Conservation (phyloP, 2,888 invertebrate genomes). For the Heliconius erato region DNA sequence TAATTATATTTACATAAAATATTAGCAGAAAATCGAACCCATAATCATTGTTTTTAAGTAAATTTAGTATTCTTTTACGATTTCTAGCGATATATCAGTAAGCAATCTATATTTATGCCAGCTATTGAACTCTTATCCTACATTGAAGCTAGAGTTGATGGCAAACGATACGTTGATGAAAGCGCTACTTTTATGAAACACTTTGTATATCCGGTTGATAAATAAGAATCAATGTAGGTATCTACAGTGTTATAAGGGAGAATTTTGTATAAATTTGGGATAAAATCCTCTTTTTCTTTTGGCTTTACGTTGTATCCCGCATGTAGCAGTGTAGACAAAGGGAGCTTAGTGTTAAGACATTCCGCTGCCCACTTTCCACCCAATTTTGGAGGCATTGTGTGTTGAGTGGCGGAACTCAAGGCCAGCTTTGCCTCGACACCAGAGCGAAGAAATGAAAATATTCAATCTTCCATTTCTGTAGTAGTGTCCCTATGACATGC, state of each 20-base stretch:
- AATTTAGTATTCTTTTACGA: neutral
- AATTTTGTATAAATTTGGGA: neutral
- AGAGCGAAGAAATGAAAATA: too few species aligned
- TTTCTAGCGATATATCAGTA: conserved; percentile 29
- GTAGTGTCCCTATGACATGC: too few species aligned
- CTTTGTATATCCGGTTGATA: conserved; percentile 17
- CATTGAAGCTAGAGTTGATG: conserved; percentile 28
- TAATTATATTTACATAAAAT: neutral
- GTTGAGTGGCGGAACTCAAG: too few species aligned
- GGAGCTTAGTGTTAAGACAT: too few species aligned
- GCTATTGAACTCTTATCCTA: conserved; percentile 22
- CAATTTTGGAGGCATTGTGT: too few species aligned
- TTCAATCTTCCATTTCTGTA: too few species aligned
- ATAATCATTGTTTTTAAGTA: neutral
- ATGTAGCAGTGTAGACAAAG: too few species aligned
- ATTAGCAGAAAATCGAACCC: neutral
- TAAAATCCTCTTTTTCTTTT: neutral
- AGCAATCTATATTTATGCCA: conserved; percentile 11
- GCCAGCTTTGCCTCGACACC: too few species aligned
- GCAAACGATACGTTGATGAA: conserved; percentile 34
- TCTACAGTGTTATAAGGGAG: neutral
- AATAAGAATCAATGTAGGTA: conserved; percentile 1
- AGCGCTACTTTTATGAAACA: conserved; percentile 28
- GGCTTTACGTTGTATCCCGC: too few species aligned
- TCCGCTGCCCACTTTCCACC: too few species aligned